Percentiles rank a stretch among this genome's conserved stretches.
These are phyloP conservation scores for Trachelus troglodyta DNA, from an alignment of 2,888 invertebrate species.

Conservation along the genomic window DNA sequence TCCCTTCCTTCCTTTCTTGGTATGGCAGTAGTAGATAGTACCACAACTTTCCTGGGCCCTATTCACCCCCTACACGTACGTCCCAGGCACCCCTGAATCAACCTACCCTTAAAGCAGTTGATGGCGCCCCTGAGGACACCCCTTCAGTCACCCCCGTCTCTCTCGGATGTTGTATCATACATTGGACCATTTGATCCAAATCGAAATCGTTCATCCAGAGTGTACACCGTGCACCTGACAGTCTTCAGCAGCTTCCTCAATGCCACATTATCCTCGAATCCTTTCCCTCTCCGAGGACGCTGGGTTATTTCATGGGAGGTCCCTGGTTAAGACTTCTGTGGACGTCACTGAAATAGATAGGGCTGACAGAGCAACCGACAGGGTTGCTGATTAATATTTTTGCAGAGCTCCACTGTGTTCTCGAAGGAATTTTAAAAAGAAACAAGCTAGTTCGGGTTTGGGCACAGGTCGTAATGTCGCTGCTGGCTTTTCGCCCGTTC, in stretches of 20 bases:
- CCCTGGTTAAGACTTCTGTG: background rate
- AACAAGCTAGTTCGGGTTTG: conserved; percentile 23
- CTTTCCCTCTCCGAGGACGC: conserved; percentile 16
- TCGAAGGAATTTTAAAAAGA: conserved; percentile 42
- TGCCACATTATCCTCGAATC: conserved; percentile 8
- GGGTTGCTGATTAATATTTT: conserved; percentile 47
- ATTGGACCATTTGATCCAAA: conserved; percentile 50
- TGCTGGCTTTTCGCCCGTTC: conserved; percentile 48
- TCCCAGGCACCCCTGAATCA: background rate
- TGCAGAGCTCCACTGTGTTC: conserved; percentile 32
- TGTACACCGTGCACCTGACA: conserved; percentile 48
- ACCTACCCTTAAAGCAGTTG: background rate
- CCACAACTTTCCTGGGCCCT: background rate
- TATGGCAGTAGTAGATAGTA: background rate
- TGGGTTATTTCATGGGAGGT: background rate
- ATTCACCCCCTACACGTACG: background rate
- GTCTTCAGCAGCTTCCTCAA: conserved; percentile 28
- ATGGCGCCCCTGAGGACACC: conserved; percentile 12
- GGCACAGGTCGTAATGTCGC: conserved; percentile 48
- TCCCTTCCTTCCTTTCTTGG: conserved; percentile 19
- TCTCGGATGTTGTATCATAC: conserved; percentile 32
- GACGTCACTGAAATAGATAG: conserved; percentile 4
- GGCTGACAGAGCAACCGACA: conserved; percentile 21
- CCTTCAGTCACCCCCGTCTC: conserved; percentile 18
- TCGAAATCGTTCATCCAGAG: conserved; percentile 40